These are phyloP conservation scores for Polyommatus iphigenia DNA, from an alignment of 2,888 invertebrate species.

Conservation along the genomic window DNA sequence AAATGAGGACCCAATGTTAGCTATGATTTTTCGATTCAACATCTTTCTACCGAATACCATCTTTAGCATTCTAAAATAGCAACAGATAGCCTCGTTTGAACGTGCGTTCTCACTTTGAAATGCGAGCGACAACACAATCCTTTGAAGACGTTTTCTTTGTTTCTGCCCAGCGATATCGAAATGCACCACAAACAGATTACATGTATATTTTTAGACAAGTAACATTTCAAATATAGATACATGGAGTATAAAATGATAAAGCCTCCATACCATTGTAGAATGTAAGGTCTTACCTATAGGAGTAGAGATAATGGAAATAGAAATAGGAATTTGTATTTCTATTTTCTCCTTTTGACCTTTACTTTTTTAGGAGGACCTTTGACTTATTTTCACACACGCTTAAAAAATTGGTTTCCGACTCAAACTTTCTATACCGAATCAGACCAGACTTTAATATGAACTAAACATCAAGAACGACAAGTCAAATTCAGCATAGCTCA, in stretches of 20 bases:
- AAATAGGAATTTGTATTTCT: too few species aligned
- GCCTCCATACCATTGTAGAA: not conserved
- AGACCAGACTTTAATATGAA: too few species aligned
- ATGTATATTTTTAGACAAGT: constrained; percentile 13
- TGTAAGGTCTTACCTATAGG: too few species aligned
- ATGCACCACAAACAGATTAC: not conserved
- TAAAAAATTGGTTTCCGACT: too few species aligned
- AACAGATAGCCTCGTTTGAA: not conserved
- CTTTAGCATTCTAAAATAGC: not conserved
- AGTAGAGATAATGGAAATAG: too few species aligned
- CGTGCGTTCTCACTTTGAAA: constrained; percentile 5
- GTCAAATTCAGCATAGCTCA: not conserved
- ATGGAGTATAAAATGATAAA: not conserved
- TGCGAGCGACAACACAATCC: not conserved
- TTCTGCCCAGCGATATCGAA: not conserved
- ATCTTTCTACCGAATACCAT: too few species aligned
- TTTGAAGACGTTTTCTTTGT: constrained; percentile 22
- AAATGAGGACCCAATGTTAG: too few species aligned
- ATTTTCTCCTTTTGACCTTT: too few species aligned
- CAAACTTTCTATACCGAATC: too few species aligned
- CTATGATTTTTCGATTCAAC: too few species aligned
- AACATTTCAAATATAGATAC: not conserved
- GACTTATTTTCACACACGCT: too few species aligned
- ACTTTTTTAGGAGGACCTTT: too few species aligned
- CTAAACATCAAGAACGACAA: not conserved